phyloP scores from a whole-genome alignment of 2,797 vertebrate species.

The Anabacerthia variegaticeps region DNA sequence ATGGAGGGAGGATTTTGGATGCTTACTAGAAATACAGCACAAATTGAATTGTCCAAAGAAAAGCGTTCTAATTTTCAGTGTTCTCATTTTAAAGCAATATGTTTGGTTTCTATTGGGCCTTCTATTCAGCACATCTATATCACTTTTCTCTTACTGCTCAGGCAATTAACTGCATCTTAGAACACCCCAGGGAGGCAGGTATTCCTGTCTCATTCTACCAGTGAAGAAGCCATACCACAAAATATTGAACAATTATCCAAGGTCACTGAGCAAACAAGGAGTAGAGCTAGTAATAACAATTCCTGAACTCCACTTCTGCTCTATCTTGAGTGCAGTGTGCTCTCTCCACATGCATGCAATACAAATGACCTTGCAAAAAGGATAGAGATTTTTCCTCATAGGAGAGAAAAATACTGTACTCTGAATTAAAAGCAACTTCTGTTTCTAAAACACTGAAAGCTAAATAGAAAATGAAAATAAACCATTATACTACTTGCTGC shows the following conservation, averaged over 20 bases:
- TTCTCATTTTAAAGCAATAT: background rate
- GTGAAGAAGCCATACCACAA: background rate
- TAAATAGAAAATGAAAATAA: background rate
- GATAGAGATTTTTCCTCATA: background rate
- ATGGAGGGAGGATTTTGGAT: background rate
- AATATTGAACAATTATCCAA: background rate
- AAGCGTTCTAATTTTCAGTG: background rate
- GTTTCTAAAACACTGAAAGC: background rate
- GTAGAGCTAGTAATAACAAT: background rate
- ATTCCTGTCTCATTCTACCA: background rate
- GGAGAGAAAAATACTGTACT: background rate
- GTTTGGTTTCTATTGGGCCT: background rate
- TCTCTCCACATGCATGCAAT: background rate
- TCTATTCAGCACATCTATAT: background rate
- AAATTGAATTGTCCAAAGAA: background rate
- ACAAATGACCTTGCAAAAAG: background rate
- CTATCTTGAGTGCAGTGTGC: background rate
- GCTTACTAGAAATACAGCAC: background rate
- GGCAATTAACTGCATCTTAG: background rate
- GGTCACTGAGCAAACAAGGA: conserved; percentile 8
- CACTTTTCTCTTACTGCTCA: background rate
- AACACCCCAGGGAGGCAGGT: background rate
- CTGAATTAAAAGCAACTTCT: background rate
- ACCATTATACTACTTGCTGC: background rate
- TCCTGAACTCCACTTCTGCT: background rate